Percentiles rank a stretch among this genome's conserved stretches.
Evolutionary conservation across 2,888 invertebrate genomes (phyloP).

Genomic region (Drosophila borborema): DNA sequence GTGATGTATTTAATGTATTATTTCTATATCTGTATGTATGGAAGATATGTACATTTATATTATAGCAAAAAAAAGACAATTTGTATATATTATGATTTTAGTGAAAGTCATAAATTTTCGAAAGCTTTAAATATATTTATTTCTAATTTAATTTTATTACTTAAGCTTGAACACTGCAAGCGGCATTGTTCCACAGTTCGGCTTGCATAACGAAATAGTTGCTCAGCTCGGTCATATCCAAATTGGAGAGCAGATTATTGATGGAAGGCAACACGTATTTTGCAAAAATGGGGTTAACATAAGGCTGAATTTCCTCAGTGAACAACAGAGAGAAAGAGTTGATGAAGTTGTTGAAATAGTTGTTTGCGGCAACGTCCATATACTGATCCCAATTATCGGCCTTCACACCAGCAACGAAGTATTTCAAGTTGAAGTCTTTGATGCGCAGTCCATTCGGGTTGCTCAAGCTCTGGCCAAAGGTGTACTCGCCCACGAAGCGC

Average conservation of each 20-base stretch:
- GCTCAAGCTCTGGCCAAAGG: conserved; percentile 38
- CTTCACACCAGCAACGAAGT: conserved; percentile 57
- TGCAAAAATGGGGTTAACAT: conserved; percentile 24
- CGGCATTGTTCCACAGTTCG: conserved; percentile 30
- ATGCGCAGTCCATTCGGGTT: conserved; percentile 60
- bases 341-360: conserved; percentile 61
- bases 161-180: conserved; percentile 26
- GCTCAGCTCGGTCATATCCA: conserved; percentile 28
- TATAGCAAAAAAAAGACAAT: neutral
- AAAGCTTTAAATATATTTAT: neutral
- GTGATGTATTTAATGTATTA: too few relatives aligned
- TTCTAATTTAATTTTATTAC: neutral
- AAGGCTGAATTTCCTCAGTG: conserved; percentile 59
- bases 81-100: neutral
- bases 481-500: conserved; percentile 60
- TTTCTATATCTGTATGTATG: neutral
- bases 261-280: conserved; percentile 35
- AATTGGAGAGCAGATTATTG: conserved; percentile 50
- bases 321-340: conserved; percentile 47
- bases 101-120: neutral
- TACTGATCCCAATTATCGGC: conserved; percentile 60
- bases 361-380: conserved; percentile 71
- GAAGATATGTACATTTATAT: neutral
- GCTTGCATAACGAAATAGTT: conserved; percentile 32
- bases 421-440: conserved; percentile 53